Base-by-base conservation (phyloP, 1,140 invertebrate genomes). In the Drosophila obscura region DNA sequence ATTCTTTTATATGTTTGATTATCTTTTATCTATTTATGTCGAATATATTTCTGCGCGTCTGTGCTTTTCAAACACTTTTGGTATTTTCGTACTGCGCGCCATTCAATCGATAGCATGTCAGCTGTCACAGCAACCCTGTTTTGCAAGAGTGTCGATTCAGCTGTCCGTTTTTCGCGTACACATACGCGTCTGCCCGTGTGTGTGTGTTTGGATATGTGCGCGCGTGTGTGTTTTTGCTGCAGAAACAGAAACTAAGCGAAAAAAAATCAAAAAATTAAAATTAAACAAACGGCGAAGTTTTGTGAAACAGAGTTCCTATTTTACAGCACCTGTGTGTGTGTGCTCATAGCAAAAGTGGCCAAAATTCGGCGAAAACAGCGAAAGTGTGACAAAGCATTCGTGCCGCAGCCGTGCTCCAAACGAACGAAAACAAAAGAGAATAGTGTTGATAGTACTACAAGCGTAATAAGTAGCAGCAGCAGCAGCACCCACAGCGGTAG, bases 291-390 rank as follows among this genome's bases (percentile, higher is more conserved):
- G n/a, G n/a, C 48, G 19, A 73, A 57, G 43, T 53, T 62, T 26
- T 26, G 61, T 56, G 53, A 46, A 76, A 58, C 61, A 43, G 69
- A 79, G 73, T 77, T 76, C 76, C 76, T 81, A 79, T 76, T 73
- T 77, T 61, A 63, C 58, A 58, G 63, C 65, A 72, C 58, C 49
- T 67, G 52, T 13, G 69, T 50, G 73, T 69, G 57, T 19, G 19
- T 19, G n/a, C 65, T 66, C 57, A 60, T 46, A 71, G 53, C 56
- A 77, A 88, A 88, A 89, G 80, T 88, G 80, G 80, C 83, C 84
- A 88, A 88, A 80, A 88, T 88, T 88, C 68, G 84, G 69, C 84
- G 83, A 89, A 88, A 88, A 88, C 83, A 88, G 79, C 79, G 83
- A 73, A 88, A 88, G 65, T 67, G 84, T 80, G 84, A 88, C 75